Evolutionary conservation across 2,113 vertebrate genomes (phyloP).

Genomic region (Ptilorrhoa leucosticta): DNA sequence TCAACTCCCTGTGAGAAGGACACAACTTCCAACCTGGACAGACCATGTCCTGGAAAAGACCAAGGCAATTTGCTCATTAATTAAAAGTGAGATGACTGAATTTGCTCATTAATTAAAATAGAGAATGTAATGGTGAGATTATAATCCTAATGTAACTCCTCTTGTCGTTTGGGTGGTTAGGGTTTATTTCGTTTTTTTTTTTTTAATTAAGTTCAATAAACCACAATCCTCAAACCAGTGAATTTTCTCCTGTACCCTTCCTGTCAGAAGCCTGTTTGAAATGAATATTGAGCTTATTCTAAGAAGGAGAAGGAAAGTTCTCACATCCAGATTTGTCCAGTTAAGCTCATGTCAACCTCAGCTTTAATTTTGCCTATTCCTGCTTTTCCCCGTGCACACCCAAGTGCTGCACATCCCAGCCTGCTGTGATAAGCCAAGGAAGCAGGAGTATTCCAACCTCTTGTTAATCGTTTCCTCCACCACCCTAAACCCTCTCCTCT

Average conservation of each 20-base stretch:
- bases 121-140: neutral
- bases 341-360: neutral
- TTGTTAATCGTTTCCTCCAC: neutral
- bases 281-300: neutral
- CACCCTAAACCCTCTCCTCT: neutral
- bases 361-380: neutral
- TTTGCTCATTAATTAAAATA: neutral
- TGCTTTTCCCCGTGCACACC: neutral
- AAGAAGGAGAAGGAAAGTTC: neutral
- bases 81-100: neutral
- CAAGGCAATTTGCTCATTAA: neutral
- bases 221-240: neutral
- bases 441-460: neutral
- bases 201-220: neutral
- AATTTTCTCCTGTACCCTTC: neutral
- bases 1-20: neutral
- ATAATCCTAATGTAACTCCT: neutral
- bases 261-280: neutral
- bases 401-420: neutral
- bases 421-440: neutral
- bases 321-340: neutral
- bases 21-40: neutral
- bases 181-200: neutral
- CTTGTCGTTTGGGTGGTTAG: neutral
- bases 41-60: neutral